A percentile compares a stretch with the other conserved stretches of the same genome.
phyloP scores from a whole-genome alignment of 30 jellyfish, hydroid and myxozoan genomes.

The Turritopsis rubra region DNA sequence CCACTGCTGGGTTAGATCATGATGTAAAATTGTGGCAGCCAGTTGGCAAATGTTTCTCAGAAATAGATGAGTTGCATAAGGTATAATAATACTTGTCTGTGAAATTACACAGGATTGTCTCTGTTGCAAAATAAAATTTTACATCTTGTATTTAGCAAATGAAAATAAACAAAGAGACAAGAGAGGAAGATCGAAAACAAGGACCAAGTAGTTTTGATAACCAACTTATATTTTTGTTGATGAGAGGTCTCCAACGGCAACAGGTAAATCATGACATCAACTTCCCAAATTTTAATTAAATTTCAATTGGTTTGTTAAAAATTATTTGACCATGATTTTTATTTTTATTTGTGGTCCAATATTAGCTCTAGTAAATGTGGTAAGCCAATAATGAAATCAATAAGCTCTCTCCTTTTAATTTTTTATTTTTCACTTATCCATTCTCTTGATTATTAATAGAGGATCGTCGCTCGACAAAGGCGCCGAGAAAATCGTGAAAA shows the following conservation, averaged over 20 bases:
- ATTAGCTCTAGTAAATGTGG: too few species aligned
- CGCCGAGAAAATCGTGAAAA: neutral
- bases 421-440: neutral
- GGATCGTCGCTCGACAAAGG: neutral
- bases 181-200: constrained; percentile 46
- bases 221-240: constrained; percentile 59
- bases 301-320: neutral
- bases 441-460: neutral
- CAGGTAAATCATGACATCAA: constrained; percentile 33
- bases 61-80: constrained; percentile 68
- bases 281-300: neutral
- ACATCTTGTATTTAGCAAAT: constrained; percentile 57
- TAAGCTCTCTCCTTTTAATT: too few species aligned
- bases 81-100: constrained; percentile 28
- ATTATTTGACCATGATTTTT: too few species aligned
- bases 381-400: too few species aligned
- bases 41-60: constrained; percentile 48
- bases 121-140: neutral
- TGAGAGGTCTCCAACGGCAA: constrained; percentile 67
- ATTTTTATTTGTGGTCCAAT: too few species aligned
- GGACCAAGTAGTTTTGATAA: constrained; percentile 64
- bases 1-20: constrained; percentile 98
- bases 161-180: constrained; percentile 52
- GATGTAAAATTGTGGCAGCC: constrained; percentile 93
- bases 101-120: neutral